Evolutionary conservation across 2,888 invertebrate genomes (phyloP).

Genomic region (Hyles lineata): DNA sequence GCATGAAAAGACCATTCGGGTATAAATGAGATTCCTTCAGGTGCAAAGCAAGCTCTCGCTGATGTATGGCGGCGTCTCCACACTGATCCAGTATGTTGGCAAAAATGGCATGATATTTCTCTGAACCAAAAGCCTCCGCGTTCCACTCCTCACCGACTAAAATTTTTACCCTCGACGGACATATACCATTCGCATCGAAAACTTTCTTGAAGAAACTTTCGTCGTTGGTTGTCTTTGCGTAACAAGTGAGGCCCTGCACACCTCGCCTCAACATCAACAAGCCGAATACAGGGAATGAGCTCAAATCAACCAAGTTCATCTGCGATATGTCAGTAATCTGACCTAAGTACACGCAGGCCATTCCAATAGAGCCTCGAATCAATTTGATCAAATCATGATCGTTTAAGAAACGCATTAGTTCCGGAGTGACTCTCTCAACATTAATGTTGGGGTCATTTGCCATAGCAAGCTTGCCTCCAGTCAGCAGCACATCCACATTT

Average conservation of each 20-base stretch:
- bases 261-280: slow-evolving; percentile 83
- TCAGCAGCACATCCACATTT: slow-evolving; percentile 64
- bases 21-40: slow-evolving; percentile 66
- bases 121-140: slow-evolving; percentile 53
- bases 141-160: slow-evolving; percentile 64
- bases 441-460: slow-evolving; percentile 48
- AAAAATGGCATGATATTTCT: slow-evolving; percentile 82
- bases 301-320: slow-evolving; percentile 82
- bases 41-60: slow-evolving; percentile 56
- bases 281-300: slow-evolving; percentile 87
- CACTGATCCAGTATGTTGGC: slow-evolving; percentile 81
- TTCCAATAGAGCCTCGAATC: slow-evolving; percentile 67
- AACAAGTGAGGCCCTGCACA: slow-evolving; percentile 73
- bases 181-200: slow-evolving; percentile 70
- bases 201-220: slow-evolving; percentile 73
- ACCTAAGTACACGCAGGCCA: slow-evolving; percentile 67
- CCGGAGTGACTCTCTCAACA: slow-evolving; percentile 61
- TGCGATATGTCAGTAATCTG: slow-evolving; percentile 65
- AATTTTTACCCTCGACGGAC: slow-evolving; percentile 65
- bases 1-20: slow-evolving; percentile 79
- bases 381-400: slow-evolving; percentile 74
- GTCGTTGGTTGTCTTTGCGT: slow-evolving; percentile 66
- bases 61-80: slow-evolving; percentile 82
- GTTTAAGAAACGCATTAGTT: slow-evolving; percentile 77
- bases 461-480: slow-evolving; percentile 69